Percentiles rank a stretch among this genome's conserved stretches.
phyloP scores from a whole-genome alignment of 2,113 vertebrate genomes.

The Mirza zaza region DNA sequence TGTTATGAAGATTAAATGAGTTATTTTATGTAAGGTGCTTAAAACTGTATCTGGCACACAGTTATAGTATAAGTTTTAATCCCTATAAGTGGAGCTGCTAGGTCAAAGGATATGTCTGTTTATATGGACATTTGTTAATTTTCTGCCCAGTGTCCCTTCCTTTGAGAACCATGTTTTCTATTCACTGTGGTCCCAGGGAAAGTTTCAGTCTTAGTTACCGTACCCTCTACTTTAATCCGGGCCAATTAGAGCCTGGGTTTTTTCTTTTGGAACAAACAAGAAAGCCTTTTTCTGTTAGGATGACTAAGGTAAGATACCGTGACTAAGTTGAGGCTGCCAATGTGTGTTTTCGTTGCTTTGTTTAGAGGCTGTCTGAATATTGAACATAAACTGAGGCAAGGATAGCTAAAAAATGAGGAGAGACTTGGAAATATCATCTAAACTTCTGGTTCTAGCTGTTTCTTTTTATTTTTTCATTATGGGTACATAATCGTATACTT shows the following conservation, averaged over 20 bases:
- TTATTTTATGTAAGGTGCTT: slow-evolving; percentile 29
- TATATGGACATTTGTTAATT: slow-evolving; percentile 27
- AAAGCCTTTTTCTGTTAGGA: neutral
- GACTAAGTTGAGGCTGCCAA: neutral
- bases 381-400: neutral
- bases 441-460: neutral
- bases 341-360: neutral
- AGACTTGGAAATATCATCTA: slow-evolving; percentile 30
- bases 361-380: slow-evolving; percentile 7
- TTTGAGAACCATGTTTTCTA: neutral
- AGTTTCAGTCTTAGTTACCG: neutral
- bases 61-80: slow-evolving; percentile 32
- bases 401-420: neutral
- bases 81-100: neutral
- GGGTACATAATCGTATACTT: no score
- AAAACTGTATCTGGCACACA: neutral
- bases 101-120: neutral
- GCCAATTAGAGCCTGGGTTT: neutral
- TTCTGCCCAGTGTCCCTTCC: slow-evolving; percentile 7
- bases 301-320: neutral
- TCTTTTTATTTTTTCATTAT: neutral
- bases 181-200: neutral
- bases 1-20: slow-evolving; percentile 32
- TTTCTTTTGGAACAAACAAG: slow-evolving; percentile 21
- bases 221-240: neutral